Percentiles rank a stretch among this genome's conserved stretches.
phyloP scores from a whole-genome alignment of 2,113 vertebrate genomes.

The Trematomus loennbergii region DNA sequence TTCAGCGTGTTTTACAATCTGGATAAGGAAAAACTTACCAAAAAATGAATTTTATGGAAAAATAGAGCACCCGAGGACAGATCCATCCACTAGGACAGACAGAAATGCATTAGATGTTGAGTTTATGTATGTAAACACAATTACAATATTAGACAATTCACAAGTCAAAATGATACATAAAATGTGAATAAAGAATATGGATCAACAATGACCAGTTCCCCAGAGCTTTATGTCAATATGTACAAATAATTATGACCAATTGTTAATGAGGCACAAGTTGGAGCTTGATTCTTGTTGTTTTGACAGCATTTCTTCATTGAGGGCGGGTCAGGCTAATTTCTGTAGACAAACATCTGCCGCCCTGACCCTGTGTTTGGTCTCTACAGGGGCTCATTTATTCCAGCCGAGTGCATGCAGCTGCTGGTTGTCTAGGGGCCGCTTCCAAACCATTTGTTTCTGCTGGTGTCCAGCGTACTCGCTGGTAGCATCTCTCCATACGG shows the following conservation, averaged over 20 bases:
- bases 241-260: no score
- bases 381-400: conserved; percentile 47
- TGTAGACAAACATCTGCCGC: conserved; percentile 33
- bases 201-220: neutral
- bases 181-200: no score
- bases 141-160: no score
- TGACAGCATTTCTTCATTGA: neutral
- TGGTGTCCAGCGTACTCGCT: conserved; percentile 15
- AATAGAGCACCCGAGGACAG: no score
- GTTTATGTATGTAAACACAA: no score
- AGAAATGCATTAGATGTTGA: no score
- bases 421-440: conserved; percentile 21
- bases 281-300: neutral
- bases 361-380: conserved; percentile 43
- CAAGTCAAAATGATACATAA: no score
- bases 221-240: neutral
- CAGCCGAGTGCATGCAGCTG: conserved; percentile 32
- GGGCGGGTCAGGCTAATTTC: conserved; percentile 36
- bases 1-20: no score
- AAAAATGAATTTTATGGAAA: no score
- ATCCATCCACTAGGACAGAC: no score
- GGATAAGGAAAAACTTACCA: no score
- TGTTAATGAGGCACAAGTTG: no score
- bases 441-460: conserved; percentile 59
- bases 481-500: conserved; percentile 6